Evolutionary conservation across 2,113 vertebrate species (phyloP).

Genomic region (Cheirogaleus medius): DNA sequence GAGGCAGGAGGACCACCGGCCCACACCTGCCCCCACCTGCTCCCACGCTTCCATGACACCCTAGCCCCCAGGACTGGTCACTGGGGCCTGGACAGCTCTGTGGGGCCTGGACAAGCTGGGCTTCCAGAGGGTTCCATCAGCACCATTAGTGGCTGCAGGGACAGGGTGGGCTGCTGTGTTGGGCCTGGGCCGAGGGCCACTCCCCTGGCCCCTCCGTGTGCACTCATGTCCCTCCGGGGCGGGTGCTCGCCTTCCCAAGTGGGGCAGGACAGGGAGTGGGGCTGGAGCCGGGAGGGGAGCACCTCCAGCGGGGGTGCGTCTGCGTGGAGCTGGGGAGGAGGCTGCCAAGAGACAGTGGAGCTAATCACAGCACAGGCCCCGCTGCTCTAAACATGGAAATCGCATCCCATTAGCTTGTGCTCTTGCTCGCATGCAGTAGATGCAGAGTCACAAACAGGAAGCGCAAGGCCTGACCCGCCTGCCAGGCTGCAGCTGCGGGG

Average conservation of each 20-base stretch:
- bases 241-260: too few species aligned
- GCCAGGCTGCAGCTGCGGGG: not conserved
- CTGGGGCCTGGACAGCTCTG: not conserved
- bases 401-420: constrained; percentile 61
- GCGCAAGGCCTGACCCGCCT: not conserved
- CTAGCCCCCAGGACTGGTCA: not conserved
- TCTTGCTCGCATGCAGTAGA: constrained; percentile 27
- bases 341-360: constrained; percentile 58
- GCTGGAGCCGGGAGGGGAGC: not conserved
- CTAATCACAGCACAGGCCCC: constrained; percentile 68
- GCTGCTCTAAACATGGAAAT: constrained; percentile 71
- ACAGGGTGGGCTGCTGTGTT: not conserved
- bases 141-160: rapidly evolving
- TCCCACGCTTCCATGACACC: rapidly evolving
- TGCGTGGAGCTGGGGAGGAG: constrained; percentile 39
- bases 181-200: not conserved
- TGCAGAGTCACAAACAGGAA: constrained; percentile 51
- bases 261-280: not conserved
- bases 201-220: not conserved
- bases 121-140: not conserved
- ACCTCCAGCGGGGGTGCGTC: not conserved
- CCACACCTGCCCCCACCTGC: not conserved
- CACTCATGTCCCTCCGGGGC: too few species aligned
- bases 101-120: not conserved
- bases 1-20: not conserved